Evolutionary conservation across 1,140 invertebrate species (phyloP).

Genomic region (Drosophila bifasciata): DNA sequence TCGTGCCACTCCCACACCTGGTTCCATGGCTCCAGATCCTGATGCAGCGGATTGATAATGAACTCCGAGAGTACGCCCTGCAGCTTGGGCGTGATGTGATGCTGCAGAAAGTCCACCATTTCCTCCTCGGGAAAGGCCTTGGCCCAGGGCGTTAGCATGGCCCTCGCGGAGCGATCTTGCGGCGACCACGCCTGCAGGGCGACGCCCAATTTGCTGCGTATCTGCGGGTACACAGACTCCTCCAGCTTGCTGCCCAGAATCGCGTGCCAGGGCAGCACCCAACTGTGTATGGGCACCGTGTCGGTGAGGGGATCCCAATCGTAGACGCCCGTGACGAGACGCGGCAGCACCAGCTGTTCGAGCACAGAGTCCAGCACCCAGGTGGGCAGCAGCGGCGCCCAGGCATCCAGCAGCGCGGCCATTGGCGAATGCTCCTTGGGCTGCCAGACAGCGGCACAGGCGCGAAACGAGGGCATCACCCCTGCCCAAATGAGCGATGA

Average conservation of each 20-base stretch:
- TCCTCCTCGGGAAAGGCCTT: constrained; percentile 92
- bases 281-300: constrained; percentile 96
- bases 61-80: constrained; percentile 89
- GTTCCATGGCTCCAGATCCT: constrained; percentile 90
- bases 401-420: constrained; percentile 91
- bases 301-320: constrained; percentile 98
- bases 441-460: constrained; percentile 87
- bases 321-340: constrained; percentile 91
- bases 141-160: constrained; percentile 97
- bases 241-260: constrained; percentile 87
- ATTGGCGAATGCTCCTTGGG: constrained; percentile 90
- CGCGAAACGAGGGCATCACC: constrained; percentile 90
- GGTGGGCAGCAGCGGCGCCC: constrained; percentile 91
- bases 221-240: constrained; percentile 93
- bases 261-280: constrained; percentile 96
- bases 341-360: constrained; percentile 92
- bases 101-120: constrained; percentile 93
- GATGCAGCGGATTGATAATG: constrained; percentile 94
- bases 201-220: constrained; percentile 94
- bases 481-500: constrained; percentile 94
- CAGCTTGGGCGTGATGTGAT: constrained; percentile 96
- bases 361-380: constrained; percentile 94
- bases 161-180: constrained; percentile 94
- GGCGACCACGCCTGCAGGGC: constrained; percentile 96
- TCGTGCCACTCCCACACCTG: constrained; percentile 95